Evolutionary conservation across 2,888 invertebrate genomes (phyloP).

Genomic region (Spilarctia lutea): DNA sequence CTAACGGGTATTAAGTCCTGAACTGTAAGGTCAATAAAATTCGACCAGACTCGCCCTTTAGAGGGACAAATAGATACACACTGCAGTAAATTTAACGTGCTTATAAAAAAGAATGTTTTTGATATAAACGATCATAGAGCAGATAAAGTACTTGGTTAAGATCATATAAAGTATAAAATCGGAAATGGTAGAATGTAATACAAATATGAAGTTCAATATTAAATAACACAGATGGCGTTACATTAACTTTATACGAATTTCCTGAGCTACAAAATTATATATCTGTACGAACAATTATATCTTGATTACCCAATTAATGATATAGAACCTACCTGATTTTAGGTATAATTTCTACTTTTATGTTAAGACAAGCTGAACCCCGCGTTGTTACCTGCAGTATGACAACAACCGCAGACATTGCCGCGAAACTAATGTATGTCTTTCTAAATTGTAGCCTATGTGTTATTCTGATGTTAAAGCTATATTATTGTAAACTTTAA

Average conservation of each 20-base stretch:
- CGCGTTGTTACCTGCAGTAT: too few relatives aligned
- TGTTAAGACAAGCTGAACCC: too few relatives aligned
- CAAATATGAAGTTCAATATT: not conserved
- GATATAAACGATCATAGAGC: not conserved
- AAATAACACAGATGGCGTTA: not conserved
- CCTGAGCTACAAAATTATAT: not conserved
- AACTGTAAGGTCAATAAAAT: slow-evolving; percentile 53
- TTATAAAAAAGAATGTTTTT: not conserved
- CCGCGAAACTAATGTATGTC: too few relatives aligned
- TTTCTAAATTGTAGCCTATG: too few relatives aligned
- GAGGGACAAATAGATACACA: slow-evolving; percentile 39
- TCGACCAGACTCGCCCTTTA: slow-evolving; percentile 54
- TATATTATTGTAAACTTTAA: too few relatives aligned
- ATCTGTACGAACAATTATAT: not conserved
- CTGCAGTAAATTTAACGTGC: slow-evolving; percentile 11
- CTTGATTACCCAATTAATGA: too few relatives aligned
- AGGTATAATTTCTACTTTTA: too few relatives aligned
- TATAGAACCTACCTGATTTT: too few relatives aligned
- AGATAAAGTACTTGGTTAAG: not conserved
- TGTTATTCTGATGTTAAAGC: too few relatives aligned
- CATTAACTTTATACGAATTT: not conserved
- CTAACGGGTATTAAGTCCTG: slow-evolving; percentile 52
- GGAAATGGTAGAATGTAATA: not conserved
- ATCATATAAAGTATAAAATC: not conserved
- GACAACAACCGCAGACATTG: too few relatives aligned